A percentile compares a stretch with the other conserved stretches of the same genome.
phyloP scores from a whole-genome alignment of 1,140 invertebrate genomes.

The Caerostris darwini region DNA sequence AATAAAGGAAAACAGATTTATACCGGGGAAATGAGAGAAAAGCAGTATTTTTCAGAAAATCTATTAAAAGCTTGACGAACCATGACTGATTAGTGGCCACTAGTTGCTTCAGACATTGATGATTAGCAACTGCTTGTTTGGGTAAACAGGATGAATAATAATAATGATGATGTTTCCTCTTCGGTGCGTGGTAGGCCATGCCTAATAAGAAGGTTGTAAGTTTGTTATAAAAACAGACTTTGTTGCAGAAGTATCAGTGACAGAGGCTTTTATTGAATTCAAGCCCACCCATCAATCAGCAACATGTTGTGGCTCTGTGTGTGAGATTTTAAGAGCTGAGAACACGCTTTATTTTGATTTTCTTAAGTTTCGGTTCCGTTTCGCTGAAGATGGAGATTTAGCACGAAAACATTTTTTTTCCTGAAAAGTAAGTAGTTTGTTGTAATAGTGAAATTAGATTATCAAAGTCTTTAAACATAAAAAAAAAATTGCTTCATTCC shows the following conservation, averaged over 20 bases:
- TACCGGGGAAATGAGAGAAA: not conserved
- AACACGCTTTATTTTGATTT: no score
- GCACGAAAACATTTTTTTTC: no score
- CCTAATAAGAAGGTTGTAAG: constrained; percentile 42
- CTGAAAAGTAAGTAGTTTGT: no score
- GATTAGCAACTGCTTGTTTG: not conserved
- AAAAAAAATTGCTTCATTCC: no score
- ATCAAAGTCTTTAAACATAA: no score
- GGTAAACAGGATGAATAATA: not conserved
- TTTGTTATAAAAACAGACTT: not conserved
- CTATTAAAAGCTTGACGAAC: constrained; percentile 30
- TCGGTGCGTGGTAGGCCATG: constrained; percentile 40
- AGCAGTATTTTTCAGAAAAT: not conserved
- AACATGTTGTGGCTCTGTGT: not conserved
- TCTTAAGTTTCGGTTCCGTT: no score
- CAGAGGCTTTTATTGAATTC: constrained; percentile 15
- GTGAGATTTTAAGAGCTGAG: no score
- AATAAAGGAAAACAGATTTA: not conserved
- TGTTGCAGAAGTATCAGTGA: not conserved
- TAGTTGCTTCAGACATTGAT: constrained; percentile 6
- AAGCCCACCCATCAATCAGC: not conserved
- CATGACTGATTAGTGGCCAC: constrained; percentile 46
- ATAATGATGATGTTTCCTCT: constrained; percentile 41
- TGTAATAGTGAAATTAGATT: no score
- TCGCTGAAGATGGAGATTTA: no score